phyloP scores from a whole-genome alignment of 2,797 vertebrate species.

The Margarornis squamiger region DNA sequence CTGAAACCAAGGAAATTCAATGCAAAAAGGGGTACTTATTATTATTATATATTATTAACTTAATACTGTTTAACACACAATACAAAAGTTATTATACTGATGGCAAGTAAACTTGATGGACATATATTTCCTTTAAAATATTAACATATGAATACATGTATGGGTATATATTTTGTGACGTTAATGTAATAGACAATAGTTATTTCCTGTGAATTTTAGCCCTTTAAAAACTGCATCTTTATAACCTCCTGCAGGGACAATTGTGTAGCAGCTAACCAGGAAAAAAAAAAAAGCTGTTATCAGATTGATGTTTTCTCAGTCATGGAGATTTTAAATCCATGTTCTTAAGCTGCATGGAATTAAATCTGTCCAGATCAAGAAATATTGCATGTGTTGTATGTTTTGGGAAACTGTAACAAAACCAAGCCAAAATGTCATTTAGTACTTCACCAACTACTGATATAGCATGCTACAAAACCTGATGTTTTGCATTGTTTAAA shows the following conservation, averaged over 20 bases:
- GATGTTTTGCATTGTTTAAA: background rate
- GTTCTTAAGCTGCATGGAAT: background rate
- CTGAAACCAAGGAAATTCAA: background rate
- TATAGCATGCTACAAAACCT: background rate
- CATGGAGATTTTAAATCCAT: background rate
- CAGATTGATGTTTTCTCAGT: background rate
- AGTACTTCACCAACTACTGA: background rate
- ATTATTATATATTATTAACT: too few species aligned
- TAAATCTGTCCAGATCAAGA: constrained; percentile 3
- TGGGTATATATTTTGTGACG: background rate
- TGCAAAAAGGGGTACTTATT: background rate
- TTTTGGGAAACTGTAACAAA: background rate
- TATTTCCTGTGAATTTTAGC: background rate
- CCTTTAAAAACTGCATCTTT: background rate
- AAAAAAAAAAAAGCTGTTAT: background rate
- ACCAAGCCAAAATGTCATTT: background rate
- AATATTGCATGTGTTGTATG: background rate
- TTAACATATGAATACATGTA: background rate
- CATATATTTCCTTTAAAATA: background rate
- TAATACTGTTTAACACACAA: background rate
- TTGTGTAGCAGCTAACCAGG: background rate
- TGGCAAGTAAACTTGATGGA: background rate
- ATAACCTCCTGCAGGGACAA: background rate
- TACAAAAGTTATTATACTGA: background rate
- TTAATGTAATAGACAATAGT: background rate